Conservation (phyloP, 2,797 vertebrate species). For the Merluccius polli region DNA sequence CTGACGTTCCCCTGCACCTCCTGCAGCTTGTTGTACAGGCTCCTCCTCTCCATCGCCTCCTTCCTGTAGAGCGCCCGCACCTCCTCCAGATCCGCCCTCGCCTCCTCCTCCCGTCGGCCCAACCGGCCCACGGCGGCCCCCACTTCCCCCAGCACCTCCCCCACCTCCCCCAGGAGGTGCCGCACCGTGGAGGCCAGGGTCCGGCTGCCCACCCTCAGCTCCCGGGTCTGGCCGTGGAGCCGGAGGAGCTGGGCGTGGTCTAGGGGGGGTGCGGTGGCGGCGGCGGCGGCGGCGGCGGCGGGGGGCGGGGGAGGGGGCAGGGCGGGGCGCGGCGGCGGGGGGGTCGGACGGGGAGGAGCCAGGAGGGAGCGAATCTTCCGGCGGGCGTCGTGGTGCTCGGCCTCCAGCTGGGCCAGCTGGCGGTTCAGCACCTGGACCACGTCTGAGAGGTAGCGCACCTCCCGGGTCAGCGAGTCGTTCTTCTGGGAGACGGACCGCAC, state of each 20-base stretch:
- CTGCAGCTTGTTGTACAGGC: conserved; percentile 63
- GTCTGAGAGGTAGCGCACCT: conserved; percentile 48
- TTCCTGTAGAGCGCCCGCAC: conserved; percentile 57
- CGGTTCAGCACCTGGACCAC: conserved; percentile 51
- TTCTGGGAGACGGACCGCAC: conserved; percentile 50
- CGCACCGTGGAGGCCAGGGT: conserved; percentile 46
- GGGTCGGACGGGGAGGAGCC: conserved; percentile 20
- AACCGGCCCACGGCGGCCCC: conserved; percentile 19
- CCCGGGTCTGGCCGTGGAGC: conserved; percentile 39
- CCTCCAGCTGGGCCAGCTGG: conserved; percentile 59
- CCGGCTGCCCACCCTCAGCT: conserved; percentile 58
- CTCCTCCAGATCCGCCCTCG: conserved; percentile 42
- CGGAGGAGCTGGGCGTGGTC: conserved; percentile 42
- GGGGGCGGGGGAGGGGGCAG: conserved; percentile 17
- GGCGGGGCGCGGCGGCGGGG: neutral
- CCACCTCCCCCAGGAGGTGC: conserved; percentile 47
- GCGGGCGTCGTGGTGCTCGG: conserved; percentile 48
- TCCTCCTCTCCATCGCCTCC: conserved; percentile 59
- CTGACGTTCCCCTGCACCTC: conserved; percentile 68
- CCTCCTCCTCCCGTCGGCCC: conserved; percentile 34
- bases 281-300: neutral
- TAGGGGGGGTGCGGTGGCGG: neutral
- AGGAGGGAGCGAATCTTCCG: conserved; percentile 54
- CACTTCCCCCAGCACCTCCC: conserved; percentile 46
- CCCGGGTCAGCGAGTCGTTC: conserved; percentile 52